Conservation (phyloP, 2,888 invertebrate species). For the Dilophus febrilis region DNA sequence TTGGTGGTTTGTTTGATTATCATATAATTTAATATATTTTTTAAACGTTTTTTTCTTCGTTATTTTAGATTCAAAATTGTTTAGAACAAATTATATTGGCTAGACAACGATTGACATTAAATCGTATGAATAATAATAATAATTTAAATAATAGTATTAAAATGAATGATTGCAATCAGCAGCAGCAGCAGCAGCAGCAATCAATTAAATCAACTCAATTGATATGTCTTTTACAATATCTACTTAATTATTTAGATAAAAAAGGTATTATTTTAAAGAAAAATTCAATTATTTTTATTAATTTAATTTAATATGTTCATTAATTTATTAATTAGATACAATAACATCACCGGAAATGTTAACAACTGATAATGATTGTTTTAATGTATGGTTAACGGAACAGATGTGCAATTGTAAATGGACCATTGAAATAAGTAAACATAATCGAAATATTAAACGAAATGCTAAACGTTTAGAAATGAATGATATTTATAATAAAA, state of each 20-base stretch:
- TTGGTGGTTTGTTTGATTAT: background rate
- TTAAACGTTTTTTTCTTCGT: background rate
- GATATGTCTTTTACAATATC: constrained; percentile 29
- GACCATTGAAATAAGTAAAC: constrained; percentile 12
- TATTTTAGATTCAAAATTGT: constrained; percentile 16
- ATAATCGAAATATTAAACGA: background rate
- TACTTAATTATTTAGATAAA: constrained; percentile 22
- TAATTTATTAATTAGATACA: background rate
- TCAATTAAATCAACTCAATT: constrained; percentile 31
- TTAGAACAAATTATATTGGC: constrained; percentile 9
- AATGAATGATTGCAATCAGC: constrained; percentile 16
- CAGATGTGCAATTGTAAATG: constrained; percentile 45
- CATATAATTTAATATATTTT: background rate
- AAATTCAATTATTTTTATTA: background rate
- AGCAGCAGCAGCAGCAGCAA: too few relatives aligned
- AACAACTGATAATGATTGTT: constrained; percentile 39
- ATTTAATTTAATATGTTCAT: background rate
- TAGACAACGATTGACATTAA: background rate
- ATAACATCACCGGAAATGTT: constrained; percentile 29
- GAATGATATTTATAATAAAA: too few relatives aligned
- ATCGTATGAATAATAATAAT: background rate
- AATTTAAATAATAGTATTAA: constrained; percentile 9
- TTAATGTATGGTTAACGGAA: constrained; percentile 38
- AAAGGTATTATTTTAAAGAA: constrained; percentile 10
- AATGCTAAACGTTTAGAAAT: background rate